phyloP scores from a whole-genome alignment of 30 jellyfish, hydroid and myxozoan genomes.

The Hydra vulgaris region DNA sequence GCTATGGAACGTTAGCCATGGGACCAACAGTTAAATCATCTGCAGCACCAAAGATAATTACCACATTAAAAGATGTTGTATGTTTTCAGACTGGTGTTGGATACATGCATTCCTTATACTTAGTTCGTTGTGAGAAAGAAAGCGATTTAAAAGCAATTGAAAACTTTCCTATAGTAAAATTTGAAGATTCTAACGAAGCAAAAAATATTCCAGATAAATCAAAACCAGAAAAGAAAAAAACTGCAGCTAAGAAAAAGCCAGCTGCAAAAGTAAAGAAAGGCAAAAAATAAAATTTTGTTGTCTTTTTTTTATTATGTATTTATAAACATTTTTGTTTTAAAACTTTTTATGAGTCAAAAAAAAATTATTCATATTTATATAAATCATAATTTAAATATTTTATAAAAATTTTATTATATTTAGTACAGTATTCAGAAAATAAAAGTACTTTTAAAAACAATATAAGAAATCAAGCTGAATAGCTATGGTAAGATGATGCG shows the following conservation, averaged over 20 bases:
- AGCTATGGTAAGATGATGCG: no score
- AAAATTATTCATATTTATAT: no score
- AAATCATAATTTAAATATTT: no score
- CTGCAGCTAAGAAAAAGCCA: neutral
- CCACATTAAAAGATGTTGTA: conserved; percentile 3
- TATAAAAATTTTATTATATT: no score
- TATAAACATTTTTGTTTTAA: neutral
- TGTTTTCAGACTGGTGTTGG: conserved; percentile 26
- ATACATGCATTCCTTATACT: conserved; percentile 25
- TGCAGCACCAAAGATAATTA: conserved; percentile 16
- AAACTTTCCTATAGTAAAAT: neutral
- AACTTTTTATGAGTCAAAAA: neutral
- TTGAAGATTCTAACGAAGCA: neutral
- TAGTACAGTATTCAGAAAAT: no score
- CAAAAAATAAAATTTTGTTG: no score
- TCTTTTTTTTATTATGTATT: neutral
- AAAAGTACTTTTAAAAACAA: no score
- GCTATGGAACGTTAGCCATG: conserved; percentile 25
- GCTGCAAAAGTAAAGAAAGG: neutral
- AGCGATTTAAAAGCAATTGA: conserved; percentile 26
- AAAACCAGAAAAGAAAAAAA: neutral
- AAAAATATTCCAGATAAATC: neutral
- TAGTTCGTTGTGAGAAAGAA: conserved; percentile 18
- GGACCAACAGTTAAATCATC: conserved; percentile 22
- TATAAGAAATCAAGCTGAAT: no score